phyloP scores from a whole-genome alignment of 2,113 vertebrate species.

The Indri indri region DNA sequence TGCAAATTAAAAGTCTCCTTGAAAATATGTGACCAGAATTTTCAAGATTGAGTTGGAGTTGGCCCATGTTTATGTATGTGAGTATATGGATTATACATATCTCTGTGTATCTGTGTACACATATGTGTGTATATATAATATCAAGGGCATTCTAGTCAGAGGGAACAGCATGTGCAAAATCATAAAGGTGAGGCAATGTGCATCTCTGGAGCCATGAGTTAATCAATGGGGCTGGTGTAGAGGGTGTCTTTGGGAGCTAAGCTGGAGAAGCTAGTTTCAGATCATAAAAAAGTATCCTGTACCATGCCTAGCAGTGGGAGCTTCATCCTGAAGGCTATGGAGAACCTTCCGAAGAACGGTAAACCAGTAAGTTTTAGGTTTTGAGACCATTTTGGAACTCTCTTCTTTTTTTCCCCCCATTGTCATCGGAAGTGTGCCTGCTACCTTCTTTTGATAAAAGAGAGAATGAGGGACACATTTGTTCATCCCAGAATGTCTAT shows the following conservation, averaged over 20 bases:
- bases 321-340: background rate
- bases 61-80: background rate
- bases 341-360: background rate
- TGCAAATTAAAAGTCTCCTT: background rate
- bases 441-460: background rate
- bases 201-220: background rate
- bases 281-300: background rate
- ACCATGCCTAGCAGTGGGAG: background rate
- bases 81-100: no score
- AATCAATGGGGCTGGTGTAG: background rate
- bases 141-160: background rate
- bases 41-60: background rate
- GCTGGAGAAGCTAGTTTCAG: no score
- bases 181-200: background rate
- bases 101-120: rapidly evolving
- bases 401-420: background rate
- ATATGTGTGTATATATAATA: background rate
- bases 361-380: background rate
- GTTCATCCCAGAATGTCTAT: background rate
- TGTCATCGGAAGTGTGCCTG: background rate
- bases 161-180: background rate
- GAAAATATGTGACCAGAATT: background rate
- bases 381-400: background rate
- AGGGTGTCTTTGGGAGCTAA: background rate
- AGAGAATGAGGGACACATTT: background rate